A percentile compares a stretch with the other conserved stretches of the same genome.
Evolutionary conservation across 2,888 invertebrate genomes (phyloP).

Genomic region (Apamea monoglypha): DNA sequence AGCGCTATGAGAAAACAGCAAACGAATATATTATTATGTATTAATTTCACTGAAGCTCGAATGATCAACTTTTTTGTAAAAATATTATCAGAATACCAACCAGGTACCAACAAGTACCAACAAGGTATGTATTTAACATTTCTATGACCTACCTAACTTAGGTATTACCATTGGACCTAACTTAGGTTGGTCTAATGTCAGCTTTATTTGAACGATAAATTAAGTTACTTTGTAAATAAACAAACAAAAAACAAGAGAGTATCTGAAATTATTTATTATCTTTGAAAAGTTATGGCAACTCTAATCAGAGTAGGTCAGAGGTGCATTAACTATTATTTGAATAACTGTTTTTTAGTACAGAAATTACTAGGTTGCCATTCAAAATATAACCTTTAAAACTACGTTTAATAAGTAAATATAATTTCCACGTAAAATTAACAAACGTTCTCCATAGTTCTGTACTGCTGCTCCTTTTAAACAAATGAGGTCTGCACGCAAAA

Average conservation of each 20-base stretch:
- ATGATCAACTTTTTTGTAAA: background rate
- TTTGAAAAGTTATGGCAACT: conserved; percentile 32
- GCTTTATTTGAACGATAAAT: background rate
- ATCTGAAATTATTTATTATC: background rate
- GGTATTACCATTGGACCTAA: too few species aligned
- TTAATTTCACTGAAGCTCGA: background rate
- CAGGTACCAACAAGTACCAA: too few species aligned
- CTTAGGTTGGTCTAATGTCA: background rate
- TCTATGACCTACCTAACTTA: background rate
- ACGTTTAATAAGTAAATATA: conserved; percentile 1
- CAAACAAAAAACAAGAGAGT: background rate
- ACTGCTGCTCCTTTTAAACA: conserved; percentile 29
- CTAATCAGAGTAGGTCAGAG: conserved; percentile 52
- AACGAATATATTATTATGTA: background rate
- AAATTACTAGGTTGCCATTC: conserved; percentile 13
- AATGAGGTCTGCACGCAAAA: conserved; percentile 35
- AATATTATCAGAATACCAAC: background rate
- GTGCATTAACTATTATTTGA: conserved; percentile 27
- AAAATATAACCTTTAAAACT: conserved; percentile 13
- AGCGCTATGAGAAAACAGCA: background rate
- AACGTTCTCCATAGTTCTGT: conserved; percentile 7
- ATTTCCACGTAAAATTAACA: conserved; percentile 6
- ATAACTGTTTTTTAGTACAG: conserved; percentile 17
- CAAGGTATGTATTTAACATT: background rate
- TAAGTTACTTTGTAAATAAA: background rate